A percentile compares a stretch with the other conserved stretches of the same genome.
These are phyloP conservation scores for Eucera pruinosa DNA, from an alignment of 2,888 invertebrate species.

Conservation along the genomic window DNA sequence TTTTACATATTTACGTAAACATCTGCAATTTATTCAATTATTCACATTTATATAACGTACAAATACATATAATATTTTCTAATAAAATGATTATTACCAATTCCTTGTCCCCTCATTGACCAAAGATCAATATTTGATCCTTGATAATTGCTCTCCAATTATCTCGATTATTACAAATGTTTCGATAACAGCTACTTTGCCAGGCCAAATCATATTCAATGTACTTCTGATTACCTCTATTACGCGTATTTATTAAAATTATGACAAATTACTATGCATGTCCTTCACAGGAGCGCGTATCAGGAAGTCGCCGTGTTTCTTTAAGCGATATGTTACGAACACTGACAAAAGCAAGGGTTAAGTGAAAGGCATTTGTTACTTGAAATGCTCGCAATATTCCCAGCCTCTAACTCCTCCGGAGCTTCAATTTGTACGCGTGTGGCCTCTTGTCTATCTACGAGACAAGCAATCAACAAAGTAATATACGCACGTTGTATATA, in stretches of 20 bases:
- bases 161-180: neutral
- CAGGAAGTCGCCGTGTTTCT: constrained; percentile 28
- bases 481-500: constrained; percentile 30
- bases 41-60: too few relatives aligned
- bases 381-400: constrained; percentile 40
- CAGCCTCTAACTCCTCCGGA: constrained; percentile 33
- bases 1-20: too few relatives aligned
- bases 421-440: constrained; percentile 50
- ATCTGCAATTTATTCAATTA: too few relatives aligned
- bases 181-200: neutral
- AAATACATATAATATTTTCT: too few relatives aligned
- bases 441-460: constrained; percentile 43
- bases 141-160: neutral
- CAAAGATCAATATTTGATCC: neutral
- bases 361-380: constrained; percentile 48
- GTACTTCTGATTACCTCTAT: neutral
- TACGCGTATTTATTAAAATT: constrained; percentile 17
- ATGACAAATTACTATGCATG: neutral
- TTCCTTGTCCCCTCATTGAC: neutral
- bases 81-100: neutral
- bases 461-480: constrained; percentile 53
- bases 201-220: neutral
- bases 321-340: constrained; percentile 22
- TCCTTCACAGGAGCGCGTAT: constrained; percentile 2
- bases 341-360: constrained; percentile 50